Percentiles rank a stretch among this genome's conserved stretches.
These are phyloP conservation scores for Chlorops oryzae DNA, from an alignment of 1,140 invertebrate genomes.

Conservation along the genomic window DNA sequence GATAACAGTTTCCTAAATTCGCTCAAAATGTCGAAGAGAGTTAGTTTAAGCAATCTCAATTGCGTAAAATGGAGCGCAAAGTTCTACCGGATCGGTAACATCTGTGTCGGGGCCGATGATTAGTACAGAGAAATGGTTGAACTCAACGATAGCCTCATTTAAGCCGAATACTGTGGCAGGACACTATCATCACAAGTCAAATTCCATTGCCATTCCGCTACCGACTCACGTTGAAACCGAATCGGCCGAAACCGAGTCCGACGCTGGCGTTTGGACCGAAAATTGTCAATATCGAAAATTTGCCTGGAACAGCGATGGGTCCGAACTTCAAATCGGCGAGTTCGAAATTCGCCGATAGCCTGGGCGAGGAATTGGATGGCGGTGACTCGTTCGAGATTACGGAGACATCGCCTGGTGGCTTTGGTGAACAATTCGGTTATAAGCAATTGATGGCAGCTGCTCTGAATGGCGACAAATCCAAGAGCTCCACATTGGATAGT, in stretches of 20 bases:
- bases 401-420: constrained; percentile 33
- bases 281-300: constrained; percentile 33
- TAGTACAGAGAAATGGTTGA: constrained; percentile 44
- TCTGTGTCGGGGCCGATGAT: no score
- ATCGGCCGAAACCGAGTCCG: constrained; percentile 40
- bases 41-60: no score
- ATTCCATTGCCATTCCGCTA: constrained; percentile 26
- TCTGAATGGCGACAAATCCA: neutral
- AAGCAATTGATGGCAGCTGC: constrained; percentile 29
- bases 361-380: neutral
- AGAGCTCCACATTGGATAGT: constrained; percentile 25
- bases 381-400: constrained; percentile 20
- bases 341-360: neutral
- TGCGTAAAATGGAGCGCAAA: no score
- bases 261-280: constrained; percentile 39
- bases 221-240: constrained; percentile 41
- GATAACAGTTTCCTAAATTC: no score
- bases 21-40: no score
- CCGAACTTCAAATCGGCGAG: neutral
- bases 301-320: constrained; percentile 40
- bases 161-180: no score
- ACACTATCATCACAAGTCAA: constrained; percentile 24
- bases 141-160: constrained; percentile 24
- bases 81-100: no score
- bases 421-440: constrained; percentile 36